Evolutionary conservation across 2,113 vertebrate genomes (phyloP).

Genomic region (Notiomystis cincta): DNA sequence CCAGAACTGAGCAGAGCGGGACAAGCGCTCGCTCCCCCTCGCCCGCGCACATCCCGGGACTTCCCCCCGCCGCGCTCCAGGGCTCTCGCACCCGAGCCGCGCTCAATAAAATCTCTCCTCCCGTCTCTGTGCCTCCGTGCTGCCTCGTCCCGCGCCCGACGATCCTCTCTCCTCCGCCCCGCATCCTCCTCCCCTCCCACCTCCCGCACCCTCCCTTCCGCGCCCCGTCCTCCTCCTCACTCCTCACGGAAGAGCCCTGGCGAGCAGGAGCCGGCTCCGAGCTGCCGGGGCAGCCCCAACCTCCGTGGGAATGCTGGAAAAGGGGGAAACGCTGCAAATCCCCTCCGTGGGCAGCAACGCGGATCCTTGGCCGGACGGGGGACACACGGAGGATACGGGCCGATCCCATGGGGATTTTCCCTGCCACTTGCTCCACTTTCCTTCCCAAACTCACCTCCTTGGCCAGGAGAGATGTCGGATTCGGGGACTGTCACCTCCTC

Average conservation of each 20-base stretch:
- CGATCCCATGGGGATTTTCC: rapidly evolving
- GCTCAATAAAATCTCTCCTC: background rate
- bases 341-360: rapidly evolving
- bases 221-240: background rate
- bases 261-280: rapidly evolving
- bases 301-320: rapidly evolving
- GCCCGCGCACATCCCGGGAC: rapidly evolving
- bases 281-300: background rate
- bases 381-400: rapidly evolving
- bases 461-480: rapidly evolving
- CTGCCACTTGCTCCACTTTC: rapidly evolving
- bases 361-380: background rate
- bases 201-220: background rate
- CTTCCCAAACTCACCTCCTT: rapidly evolving
- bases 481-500: rapidly evolving
- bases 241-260: rapidly evolving
- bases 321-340: background rate
- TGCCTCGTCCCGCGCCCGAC: background rate
- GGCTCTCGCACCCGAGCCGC: background rate
- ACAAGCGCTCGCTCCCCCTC: background rate
- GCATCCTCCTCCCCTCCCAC: rapidly evolving
- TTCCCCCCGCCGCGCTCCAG: rapidly evolving
- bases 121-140: rapidly evolving
- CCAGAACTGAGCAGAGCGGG: constrained; percentile 14
- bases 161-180: background rate